Evolutionary conservation across 2,888 invertebrate species (phyloP), one percentile per base, ranked within the genome.

Genomic region (Chalcis sispes): DNA sequence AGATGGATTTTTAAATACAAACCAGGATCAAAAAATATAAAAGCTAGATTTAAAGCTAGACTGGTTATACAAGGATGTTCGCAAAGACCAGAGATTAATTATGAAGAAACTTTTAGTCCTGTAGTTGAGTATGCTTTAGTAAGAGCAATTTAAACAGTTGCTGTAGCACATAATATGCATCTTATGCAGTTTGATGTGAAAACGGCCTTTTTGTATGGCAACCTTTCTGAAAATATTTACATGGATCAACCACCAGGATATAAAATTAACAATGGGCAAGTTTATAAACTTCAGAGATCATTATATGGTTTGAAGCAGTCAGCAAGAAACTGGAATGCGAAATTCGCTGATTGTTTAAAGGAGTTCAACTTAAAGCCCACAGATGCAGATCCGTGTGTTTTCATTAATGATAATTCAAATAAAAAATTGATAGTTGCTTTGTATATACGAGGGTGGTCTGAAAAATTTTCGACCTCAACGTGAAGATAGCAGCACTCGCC

Each of bases 251-350:
- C 75, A 0, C 58, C 72, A 42, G 78, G 77, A 15, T 54, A 72
- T 36, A 20, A 20, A 15, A 42, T 46, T 32, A 13, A 42, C 2
- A 25, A 13, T 2, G 52, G 54, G 20, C 18, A 48, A 59, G 50
- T 67, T 61, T 77, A 66, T 23, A 27, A 25, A 42, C 42, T 73
- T 7, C 69, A 73, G 27, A 76, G 71, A 40, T 52, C 67, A 36
- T 15, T 88, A 23, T 88, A 88, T 80, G 87, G 87, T 10, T 79
- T 88, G 1, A 87, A 86, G 69, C 87, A 88, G 77, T 81, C 85
- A 15, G 82, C 86, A 10, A 71, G 87, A 54, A 82, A 82, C 50
- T 88, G 87, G 86, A 84, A 87, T 75, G 70, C 80, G 25, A 74
- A 79, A n/a, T 82, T 87, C 70, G 78, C 73, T n/a, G 52, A 78